A percentile compares a stretch with the other conserved stretches of the same genome.
These are phyloP conservation scores for Acanthis flammea DNA, from an alignment of 2,797 vertebrate species.

Conservation along the genomic window DNA sequence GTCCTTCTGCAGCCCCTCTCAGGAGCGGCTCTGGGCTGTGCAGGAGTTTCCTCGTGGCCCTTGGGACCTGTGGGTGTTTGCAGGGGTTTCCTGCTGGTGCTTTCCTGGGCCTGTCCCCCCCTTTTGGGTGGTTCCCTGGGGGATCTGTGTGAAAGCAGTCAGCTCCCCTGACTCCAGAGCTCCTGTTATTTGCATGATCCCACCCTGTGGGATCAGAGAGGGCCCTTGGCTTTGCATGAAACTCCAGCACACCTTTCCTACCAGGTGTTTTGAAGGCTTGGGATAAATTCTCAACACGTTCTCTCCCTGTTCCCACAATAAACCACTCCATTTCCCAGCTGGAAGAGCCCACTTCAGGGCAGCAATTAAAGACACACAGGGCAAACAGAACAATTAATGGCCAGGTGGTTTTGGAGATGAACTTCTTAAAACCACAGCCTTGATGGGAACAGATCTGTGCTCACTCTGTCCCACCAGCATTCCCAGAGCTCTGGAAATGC, in stretches of 20 bases:
- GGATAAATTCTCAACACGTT: neutral
- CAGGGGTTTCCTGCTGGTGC: neutral
- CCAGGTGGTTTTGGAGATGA: neutral
- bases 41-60: rapidly evolving
- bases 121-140: neutral
- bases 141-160: neutral
- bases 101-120: neutral
- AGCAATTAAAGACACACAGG: neutral
- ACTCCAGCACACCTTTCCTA: neutral
- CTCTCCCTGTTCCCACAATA: neutral
- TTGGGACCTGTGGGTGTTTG: neutral
- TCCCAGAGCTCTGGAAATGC: neutral
- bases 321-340: neutral
- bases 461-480: neutral
- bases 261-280: neutral
- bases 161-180: neutral
- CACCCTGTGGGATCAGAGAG: neutral
- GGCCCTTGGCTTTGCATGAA: neutral
- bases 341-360: neutral
- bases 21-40: neutral
- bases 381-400: neutral
- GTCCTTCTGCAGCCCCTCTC: neutral
- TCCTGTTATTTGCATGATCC: neutral
- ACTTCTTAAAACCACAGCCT: neutral
- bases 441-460: rapidly evolving